Evolutionary conservation across 2,113 vertebrate genomes (phyloP).

Genomic region (Elachura formosa): DNA sequence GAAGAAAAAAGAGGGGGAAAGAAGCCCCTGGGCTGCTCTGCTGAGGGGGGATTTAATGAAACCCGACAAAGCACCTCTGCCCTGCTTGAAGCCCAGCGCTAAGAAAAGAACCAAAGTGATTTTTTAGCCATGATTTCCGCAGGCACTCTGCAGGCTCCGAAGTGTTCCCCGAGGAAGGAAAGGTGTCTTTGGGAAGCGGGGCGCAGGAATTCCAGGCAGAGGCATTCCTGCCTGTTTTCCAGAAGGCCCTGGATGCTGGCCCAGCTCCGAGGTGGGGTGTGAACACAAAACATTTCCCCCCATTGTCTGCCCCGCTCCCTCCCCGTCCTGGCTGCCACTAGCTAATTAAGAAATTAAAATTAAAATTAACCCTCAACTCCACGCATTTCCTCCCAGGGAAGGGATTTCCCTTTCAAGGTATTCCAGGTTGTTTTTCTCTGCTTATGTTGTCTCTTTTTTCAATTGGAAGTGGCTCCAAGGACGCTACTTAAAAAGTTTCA

Average conservation of each 20-base stretch:
- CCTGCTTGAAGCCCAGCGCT: neutral
- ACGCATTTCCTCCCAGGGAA: neutral
- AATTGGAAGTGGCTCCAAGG: neutral
- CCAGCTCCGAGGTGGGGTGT: neutral
- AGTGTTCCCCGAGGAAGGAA: neutral
- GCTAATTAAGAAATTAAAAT: neutral
- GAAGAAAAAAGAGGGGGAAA: neutral
- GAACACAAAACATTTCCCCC: constrained; percentile 39
- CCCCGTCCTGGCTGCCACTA: neutral
- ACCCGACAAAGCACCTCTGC: neutral
- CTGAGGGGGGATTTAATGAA: neutral
- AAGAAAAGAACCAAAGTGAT: neutral
- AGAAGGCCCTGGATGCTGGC: neutral
- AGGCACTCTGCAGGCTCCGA: neutral
- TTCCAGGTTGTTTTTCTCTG: neutral
- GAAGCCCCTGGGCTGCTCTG: neutral
- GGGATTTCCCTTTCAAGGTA: neutral
- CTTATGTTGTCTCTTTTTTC: neutral
- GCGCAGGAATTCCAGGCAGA: neutral
- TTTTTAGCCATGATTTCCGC: neutral
- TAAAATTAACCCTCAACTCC: neutral
- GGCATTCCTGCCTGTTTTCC: neutral
- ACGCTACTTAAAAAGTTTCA: neutral
- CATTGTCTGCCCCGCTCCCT: neutral
- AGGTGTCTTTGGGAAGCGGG: neutral